Evolutionary conservation across 37 sponge, comb jelly and placozoan species (phyloP).

Genomic region (Diacarnus erythraeanus): DNA sequence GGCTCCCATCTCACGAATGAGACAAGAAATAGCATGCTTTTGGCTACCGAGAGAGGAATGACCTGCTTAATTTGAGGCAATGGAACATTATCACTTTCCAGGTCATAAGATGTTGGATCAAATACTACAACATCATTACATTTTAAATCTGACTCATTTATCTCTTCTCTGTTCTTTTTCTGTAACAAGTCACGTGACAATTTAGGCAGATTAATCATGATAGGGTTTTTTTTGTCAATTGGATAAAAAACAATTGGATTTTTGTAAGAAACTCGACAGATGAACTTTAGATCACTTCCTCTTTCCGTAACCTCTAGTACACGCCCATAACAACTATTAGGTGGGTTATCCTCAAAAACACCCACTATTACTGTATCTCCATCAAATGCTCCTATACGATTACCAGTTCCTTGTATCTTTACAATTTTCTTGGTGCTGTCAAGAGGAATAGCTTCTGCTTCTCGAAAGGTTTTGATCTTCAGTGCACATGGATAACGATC

Average conservation of each 20-base stretch:
- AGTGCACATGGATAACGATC: slow-evolving; percentile 25
- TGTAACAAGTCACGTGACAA: slow-evolving; percentile 41
- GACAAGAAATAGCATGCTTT: slow-evolving; percentile 43
- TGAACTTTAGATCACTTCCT: slow-evolving; percentile 19
- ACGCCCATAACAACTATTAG: slow-evolving; percentile 31
- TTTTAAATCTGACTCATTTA: slow-evolving; percentile 12
- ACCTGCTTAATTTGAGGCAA: slow-evolving; percentile 47
- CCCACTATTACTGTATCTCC: slow-evolving; percentile 53
- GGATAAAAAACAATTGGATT: slow-evolving; percentile 61
- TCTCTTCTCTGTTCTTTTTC: background rate
- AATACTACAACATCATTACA: slow-evolving; percentile 49
- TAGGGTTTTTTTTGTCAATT: slow-evolving; percentile 46
- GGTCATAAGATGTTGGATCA: background rate
- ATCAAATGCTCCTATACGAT: slow-evolving; percentile 69
- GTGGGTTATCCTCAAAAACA: slow-evolving; percentile 10
- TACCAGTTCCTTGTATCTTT: slow-evolving; percentile 34
- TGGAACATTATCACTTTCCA: slow-evolving; percentile 4
- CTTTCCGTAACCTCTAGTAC: slow-evolving; percentile 29
- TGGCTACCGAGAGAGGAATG: slow-evolving; percentile 53
- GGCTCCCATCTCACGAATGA: slow-evolving; percentile 27
- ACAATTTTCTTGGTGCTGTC: slow-evolving; percentile 22
- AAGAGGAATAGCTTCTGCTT: slow-evolving; percentile 62
- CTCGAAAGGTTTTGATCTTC: background rate
- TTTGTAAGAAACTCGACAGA: slow-evolving; percentile 42
- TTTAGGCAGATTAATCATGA: slow-evolving; percentile 60